These are phyloP conservation scores for Eudemis profundana DNA, from an alignment of 2,888 invertebrate genomes.

Conservation along the genomic window DNA sequence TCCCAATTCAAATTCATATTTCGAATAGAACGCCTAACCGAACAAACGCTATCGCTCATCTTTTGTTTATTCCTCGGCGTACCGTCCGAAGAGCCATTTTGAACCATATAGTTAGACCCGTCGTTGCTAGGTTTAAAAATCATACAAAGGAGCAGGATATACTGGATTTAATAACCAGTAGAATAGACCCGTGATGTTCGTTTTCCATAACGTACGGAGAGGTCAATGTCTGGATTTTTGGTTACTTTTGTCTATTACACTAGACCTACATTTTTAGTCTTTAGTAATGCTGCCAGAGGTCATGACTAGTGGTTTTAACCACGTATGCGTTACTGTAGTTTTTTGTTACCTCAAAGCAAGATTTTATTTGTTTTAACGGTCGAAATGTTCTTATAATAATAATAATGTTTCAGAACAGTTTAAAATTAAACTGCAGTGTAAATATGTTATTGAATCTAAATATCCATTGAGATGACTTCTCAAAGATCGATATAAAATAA, in stretches of 20 bases:
- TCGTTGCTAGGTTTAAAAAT: conserved; percentile 9
- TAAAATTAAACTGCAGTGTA: no score
- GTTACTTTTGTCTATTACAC: neutral
- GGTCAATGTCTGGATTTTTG: neutral
- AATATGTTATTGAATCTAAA: no score
- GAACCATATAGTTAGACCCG: neutral
- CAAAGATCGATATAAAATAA: conserved; percentile 24
- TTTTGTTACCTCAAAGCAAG: neutral
- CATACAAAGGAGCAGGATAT: conserved; percentile 51
- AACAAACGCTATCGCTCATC: conserved; percentile 83
- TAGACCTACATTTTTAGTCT: neutral
- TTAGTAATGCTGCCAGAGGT: neutral
- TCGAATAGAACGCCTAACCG: conserved; percentile 62
- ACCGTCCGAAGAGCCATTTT: conserved; percentile 13
- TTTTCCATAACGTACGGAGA: neutral
- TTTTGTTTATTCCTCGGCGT: conserved; percentile 73
- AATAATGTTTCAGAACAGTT: no score
- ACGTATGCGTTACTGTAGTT: conserved; percentile 5
- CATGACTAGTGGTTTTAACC: neutral
- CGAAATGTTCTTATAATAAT: neutral
- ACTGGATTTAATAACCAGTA: conserved; percentile 56
- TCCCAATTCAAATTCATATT: conserved; percentile 46
- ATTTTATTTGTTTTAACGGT: neutral
- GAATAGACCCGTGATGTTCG: neutral
- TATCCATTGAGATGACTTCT: no score